phyloP scores from a whole-genome alignment of 1,140 invertebrate species.

The Bombus fervidus region DNA sequence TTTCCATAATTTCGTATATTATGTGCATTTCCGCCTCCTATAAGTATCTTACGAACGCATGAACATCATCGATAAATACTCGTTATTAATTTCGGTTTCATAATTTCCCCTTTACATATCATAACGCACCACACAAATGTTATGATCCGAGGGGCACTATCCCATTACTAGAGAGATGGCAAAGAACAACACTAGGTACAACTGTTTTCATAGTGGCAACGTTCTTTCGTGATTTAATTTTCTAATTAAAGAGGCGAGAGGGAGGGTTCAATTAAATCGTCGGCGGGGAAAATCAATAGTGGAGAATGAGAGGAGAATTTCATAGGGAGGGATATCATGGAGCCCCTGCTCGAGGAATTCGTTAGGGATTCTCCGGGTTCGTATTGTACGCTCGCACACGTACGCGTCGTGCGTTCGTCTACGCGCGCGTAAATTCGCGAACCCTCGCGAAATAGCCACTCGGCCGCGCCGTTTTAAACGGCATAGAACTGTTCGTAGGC shows the following conservation, averaged over 20 bases:
- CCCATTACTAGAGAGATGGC: not conserved
- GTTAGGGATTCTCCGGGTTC: slow-evolving; percentile 44
- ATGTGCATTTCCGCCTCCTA: too few species aligned
- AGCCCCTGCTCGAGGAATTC: slow-evolving; percentile 53
- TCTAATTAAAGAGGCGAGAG: slow-evolving; percentile 33
- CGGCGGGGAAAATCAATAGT: slow-evolving; percentile 47
- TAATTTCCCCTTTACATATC: not conserved
- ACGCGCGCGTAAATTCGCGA: slow-evolving; percentile 30
- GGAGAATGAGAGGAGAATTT: slow-evolving; percentile 58
- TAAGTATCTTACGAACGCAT: too few species aligned
- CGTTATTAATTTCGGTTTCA: not conserved
- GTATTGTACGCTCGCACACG: slow-evolving; percentile 4
- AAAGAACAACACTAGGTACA: not conserved
- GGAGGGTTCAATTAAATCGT: slow-evolving; percentile 42
- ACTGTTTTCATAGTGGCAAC: not conserved
- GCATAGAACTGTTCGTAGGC: slow-evolving; percentile 15
- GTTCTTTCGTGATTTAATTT: slow-evolving; percentile 54
- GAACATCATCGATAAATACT: not conserved
- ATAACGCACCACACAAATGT: too few species aligned
- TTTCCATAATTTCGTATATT: too few species aligned
- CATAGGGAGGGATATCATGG: slow-evolving; percentile 31
- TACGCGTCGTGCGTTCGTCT: not conserved
- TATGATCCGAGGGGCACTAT: not conserved
- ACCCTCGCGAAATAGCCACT: slow-evolving; percentile 62
- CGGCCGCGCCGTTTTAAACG: slow-evolving; percentile 57